Base-by-base conservation (phyloP, 2,888 invertebrate species). In the Athalia rosae region DNA sequence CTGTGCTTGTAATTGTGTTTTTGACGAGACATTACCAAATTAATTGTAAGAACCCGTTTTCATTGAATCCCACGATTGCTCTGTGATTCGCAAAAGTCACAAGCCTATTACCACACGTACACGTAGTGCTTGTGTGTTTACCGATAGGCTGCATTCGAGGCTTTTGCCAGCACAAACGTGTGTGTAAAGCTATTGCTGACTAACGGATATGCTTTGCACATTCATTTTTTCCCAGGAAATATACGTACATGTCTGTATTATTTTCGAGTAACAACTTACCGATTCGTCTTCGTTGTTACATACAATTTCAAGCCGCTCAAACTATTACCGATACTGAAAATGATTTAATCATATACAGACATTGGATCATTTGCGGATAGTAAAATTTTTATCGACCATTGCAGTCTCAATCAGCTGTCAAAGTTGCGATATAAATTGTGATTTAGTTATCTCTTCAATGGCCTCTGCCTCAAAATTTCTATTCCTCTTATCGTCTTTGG, bases 111-210 rank as follows among this genome's bases (percentile, higher is more conserved):
- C 56, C 58, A 41, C 58, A 45, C 58, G 45, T 71, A 71, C 56
- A 71, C 13, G 56, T 71, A 71, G 71, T 71, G 71, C 71, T 71
- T 71, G 71, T 58, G 58, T 71, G 71, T 71, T 69, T n/a, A 71
- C 43, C 9, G 13, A 45, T 71, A 71, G 71, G 45, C 43, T 71
- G 71, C 71, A 71, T 71, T 71, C 71, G 71, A 58, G 45, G 71
- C 71, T 71, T 71, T 41, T 63, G 56, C 43, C 71, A 56, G 45
- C 56, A 71, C 56, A 71, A 15, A 58, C 45, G 58, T 58, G n/a
- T 71, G 67, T 67, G 45, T 71, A 56, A 58, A 58, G 71, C 71
- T 56, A 71, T n/a, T 58, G 71, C 58, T 71, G 71, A 45, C 58
- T 71, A 71, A 71, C 45, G 53, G 9, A 58, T 58, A 71, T 71